Percentiles rank a stretch among this genome's conserved stretches.
Evolutionary conservation across 2,888 invertebrate species (phyloP).

Genomic region (Drosophila flavopinicola): DNA sequence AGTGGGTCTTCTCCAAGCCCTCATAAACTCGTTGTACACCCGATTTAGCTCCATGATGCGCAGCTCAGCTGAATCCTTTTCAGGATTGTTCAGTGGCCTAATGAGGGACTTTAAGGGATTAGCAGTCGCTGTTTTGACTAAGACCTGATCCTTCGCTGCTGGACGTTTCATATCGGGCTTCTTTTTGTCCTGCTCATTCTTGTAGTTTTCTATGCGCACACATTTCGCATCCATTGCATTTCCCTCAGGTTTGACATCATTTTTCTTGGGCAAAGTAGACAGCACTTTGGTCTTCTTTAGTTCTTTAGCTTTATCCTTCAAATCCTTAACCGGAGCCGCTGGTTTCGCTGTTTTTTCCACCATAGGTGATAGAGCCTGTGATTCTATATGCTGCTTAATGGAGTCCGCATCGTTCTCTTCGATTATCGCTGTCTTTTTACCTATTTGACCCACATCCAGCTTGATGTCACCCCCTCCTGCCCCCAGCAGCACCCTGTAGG

Average conservation of each 20-base stretch:
- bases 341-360: background rate
- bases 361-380: background rate
- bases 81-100: no score
- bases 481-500: slow-evolving; percentile 35
- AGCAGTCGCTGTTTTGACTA: slow-evolving; percentile 9
- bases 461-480: slow-evolving; percentile 2
- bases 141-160: slow-evolving; percentile 7
- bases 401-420: slow-evolving; percentile 23
- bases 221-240: background rate
- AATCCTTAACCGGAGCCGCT: background rate
- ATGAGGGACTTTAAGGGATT: background rate
- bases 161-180: slow-evolving; percentile 8
- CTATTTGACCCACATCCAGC: slow-evolving; percentile 2
- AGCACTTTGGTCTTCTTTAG: background rate
- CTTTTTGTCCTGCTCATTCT: background rate
- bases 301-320: background rate
- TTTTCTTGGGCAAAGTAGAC: background rate
- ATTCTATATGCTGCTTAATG: background rate
- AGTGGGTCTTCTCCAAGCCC: slow-evolving; percentile 25
- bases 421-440: slow-evolving; percentile 4
- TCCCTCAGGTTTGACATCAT: background rate
- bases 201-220: background rate
- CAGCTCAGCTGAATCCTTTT: slow-evolving; percentile 8
- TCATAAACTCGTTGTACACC: slow-evolving; percentile 34
- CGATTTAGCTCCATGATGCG: slow-evolving; percentile 31